These are phyloP conservation scores for Drosophila limbata DNA, from an alignment of 2,888 invertebrate species.

Conservation along the genomic window DNA sequence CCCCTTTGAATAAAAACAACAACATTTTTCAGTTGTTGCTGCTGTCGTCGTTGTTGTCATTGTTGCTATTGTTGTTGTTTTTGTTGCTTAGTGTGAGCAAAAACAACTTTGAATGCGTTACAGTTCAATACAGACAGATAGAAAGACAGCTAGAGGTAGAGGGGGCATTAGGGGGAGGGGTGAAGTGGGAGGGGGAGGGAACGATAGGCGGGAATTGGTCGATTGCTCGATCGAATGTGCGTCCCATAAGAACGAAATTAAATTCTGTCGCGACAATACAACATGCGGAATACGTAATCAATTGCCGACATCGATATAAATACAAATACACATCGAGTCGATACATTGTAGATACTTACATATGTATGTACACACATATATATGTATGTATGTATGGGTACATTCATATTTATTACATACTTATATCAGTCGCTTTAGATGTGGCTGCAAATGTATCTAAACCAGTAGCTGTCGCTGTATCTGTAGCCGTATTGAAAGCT, in stretches of 20 bases:
- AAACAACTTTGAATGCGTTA: conserved; percentile 63
- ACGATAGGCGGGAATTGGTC: conserved; percentile 41
- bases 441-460: conserved; percentile 10
- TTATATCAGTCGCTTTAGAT: conserved; percentile 7
- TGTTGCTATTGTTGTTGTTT: conserved; percentile 46
- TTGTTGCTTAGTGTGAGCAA: conserved; percentile 31
- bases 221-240: conserved; percentile 54
- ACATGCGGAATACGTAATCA: conserved; percentile 82
- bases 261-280: conserved; percentile 83
- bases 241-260: conserved; percentile 80
- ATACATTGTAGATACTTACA: conserved; percentile 21
- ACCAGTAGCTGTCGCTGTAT: conserved; percentile 1
- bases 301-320: conserved; percentile 69
- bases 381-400: not conserved
- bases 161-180: not conserved
- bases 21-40: conserved; percentile 43
- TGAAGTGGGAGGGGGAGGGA: not conserved
- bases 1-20: conserved; percentile 38
- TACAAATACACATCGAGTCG: conserved; percentile 34
- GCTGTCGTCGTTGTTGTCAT: conserved; percentile 10
- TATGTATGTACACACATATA: not conserved
- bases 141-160: conserved; percentile 13
- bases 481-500: not conserved
- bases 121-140: conserved; percentile 63
- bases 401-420: conserved; percentile 10